These are phyloP conservation scores for Acleris literana DNA, from an alignment of 2,888 invertebrate species.

Conservation along the genomic window DNA sequence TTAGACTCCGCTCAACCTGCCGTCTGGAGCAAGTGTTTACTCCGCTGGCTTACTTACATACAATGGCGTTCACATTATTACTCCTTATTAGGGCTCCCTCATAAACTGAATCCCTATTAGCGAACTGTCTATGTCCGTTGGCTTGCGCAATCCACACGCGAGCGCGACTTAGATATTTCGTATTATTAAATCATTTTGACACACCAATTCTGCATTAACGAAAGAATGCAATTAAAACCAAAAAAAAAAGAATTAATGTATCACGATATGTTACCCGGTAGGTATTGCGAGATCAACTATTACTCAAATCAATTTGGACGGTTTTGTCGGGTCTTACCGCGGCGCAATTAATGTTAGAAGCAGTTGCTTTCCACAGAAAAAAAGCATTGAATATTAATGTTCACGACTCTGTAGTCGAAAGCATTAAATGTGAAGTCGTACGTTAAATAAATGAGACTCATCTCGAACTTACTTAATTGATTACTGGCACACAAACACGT, in stretches of 20 bases:
- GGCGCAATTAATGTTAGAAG: slow-evolving; percentile 71
- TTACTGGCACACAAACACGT: slow-evolving; percentile 54
- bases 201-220: slow-evolving; percentile 58
- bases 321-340: slow-evolving; percentile 60
- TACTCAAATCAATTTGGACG: slow-evolving; percentile 75
- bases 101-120: slow-evolving; percentile 31
- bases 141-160: slow-evolving; percentile 19
- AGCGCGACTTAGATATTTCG: slow-evolving; percentile 10
- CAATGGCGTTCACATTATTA: slow-evolving; percentile 73
- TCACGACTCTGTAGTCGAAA: slow-evolving; percentile 69
- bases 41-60: slow-evolving; percentile 71
- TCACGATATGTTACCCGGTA: slow-evolving; percentile 64
- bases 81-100: slow-evolving; percentile 45
- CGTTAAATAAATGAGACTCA: slow-evolving; percentile 68
- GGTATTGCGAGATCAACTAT: slow-evolving; percentile 65
- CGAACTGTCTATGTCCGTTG: slow-evolving; percentile 16
- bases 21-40: slow-evolving; percentile 74
- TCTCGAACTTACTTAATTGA: slow-evolving; percentile 53
- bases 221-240: slow-evolving; percentile 61
- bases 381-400: slow-evolving; percentile 66
- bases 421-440: slow-evolving; percentile 68
- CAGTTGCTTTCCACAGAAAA: slow-evolving; percentile 66
- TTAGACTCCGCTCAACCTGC: slow-evolving; percentile 79
- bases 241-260: slow-evolving; percentile 64
- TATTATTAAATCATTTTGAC: slow-evolving; percentile 61